Evolutionary conservation across 2,888 invertebrate genomes (phyloP).

Genomic region (Blomia tropicalis): DNA sequence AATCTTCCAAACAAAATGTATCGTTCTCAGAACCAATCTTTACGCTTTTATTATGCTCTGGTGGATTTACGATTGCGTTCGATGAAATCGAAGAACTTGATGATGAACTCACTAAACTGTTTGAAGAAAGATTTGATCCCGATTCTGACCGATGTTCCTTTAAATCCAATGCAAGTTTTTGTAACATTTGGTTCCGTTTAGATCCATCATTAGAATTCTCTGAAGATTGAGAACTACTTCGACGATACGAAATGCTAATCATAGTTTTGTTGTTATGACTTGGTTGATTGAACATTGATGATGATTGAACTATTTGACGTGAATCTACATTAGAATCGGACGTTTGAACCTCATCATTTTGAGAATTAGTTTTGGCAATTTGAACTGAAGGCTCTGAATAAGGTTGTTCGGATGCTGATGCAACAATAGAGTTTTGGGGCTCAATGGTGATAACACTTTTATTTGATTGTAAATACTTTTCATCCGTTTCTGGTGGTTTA

Average conservation of each 20-base stretch:
- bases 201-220: neutral
- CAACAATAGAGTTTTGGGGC: no score
- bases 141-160: conserved; percentile 1
- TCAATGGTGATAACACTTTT: no score
- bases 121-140: neutral
- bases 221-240: neutral
- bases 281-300: no score
- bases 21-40: neutral
- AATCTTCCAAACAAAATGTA: neutral
- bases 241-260: conserved; percentile 1
- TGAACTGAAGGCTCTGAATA: no score
- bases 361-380: no score
- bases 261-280: neutral
- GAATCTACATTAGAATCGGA: no score
- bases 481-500: no score
- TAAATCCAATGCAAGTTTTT: neutral
- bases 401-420: no score
- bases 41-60: no score
- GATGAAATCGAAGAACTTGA: neutral
- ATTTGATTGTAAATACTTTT: no score
- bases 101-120: neutral
- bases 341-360: no score
- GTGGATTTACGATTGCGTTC: neutral
- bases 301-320: no score
- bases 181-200: conserved; percentile 5